These are phyloP conservation scores for Neotragus moschatus DNA, from an alignment of 2,113 vertebrate genomes.

Conservation along the genomic window DNA sequence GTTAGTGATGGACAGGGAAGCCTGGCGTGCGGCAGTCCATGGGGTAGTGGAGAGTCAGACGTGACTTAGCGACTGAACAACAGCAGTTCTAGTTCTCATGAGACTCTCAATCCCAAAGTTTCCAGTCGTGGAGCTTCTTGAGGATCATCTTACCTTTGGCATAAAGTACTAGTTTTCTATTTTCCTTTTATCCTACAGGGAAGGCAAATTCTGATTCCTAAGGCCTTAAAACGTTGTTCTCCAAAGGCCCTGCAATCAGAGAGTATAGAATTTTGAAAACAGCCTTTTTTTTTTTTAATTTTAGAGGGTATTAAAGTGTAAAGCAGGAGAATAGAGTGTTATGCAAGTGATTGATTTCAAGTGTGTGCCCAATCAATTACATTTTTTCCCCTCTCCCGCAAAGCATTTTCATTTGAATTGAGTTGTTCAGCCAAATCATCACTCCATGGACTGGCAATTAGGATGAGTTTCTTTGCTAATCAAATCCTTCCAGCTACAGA, in stretches of 20 bases:
- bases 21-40: not conserved
- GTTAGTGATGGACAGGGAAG: not conserved
- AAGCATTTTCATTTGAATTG: not conserved
- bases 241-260: not conserved
- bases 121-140: not conserved
- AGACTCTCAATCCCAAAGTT: not conserved
- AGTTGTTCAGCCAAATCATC: not conserved
- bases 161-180: not conserved
- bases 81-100: not conserved
- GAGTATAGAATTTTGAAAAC: not conserved
- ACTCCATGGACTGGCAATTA: not conserved
- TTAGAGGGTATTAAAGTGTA: not conserved
- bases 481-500: not conserved
- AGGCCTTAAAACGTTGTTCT: not conserved
- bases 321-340: not conserved
- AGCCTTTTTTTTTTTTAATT: not conserved
- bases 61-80: rapidly evolving
- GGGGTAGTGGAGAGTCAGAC: not conserved
- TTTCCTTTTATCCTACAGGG: not conserved
- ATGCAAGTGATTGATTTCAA: conserved; percentile 43
- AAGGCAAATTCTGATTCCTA: not conserved
- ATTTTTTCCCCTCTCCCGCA: not conserved
- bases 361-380: not conserved
- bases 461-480: not conserved
- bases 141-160: not conserved